Evolutionary conservation across 2,113 vertebrate species (phyloP), one percentile per base, ranked within the genome.

Genomic region (Pungitius pungitius): DNA sequence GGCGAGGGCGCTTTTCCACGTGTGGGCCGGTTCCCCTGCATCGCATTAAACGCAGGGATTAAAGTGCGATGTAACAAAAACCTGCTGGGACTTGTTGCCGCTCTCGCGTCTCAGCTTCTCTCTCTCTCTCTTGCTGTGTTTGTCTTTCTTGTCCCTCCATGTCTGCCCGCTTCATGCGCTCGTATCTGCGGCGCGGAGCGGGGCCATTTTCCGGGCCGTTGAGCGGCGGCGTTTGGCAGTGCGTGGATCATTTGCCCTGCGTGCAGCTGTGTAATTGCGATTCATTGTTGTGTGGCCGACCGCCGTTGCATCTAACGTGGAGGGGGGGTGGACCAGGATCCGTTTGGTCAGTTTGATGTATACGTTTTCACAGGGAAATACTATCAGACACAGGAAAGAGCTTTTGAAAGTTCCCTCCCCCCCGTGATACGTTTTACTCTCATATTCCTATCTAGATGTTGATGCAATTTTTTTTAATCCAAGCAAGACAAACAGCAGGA

Each of bases 261-360:
- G 33, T 83, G 90, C 88, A 91, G 89, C 90, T 92, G 90, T 91
- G 81, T 91, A 85, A 90, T 90, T 87, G 89, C 74, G 59, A 80
- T 80, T 40, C 65, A 64, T 81, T 69, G 52, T 77, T 83, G 77
- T 86, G 80, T 75, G 77, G 58, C 67, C 60, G 71, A n/a, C 85
- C 76, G 73, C 69, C 76, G 70, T 73, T 63, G 66, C 79, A 70
- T 85, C 81, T 80, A 84, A 79, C 65, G 17, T 55, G 69, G 45
- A 43, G 54, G 76, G 57, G n/a, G n/a, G n/a, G n/a, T n/a, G n/a
- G n/a, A n/a, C n/a, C n/a, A n/a, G n/a, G n/a, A n/a, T 45, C 76
- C 78, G 56, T 84, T 91, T 57, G 66, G 82, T 88, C 72, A 9
- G 37, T 88, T 82, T 86, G 79, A 85, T 81, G n/a, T n/a, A 42